Evolutionary conservation across 2,888 invertebrate species (phyloP).

Genomic region (Timema cristinae): DNA sequence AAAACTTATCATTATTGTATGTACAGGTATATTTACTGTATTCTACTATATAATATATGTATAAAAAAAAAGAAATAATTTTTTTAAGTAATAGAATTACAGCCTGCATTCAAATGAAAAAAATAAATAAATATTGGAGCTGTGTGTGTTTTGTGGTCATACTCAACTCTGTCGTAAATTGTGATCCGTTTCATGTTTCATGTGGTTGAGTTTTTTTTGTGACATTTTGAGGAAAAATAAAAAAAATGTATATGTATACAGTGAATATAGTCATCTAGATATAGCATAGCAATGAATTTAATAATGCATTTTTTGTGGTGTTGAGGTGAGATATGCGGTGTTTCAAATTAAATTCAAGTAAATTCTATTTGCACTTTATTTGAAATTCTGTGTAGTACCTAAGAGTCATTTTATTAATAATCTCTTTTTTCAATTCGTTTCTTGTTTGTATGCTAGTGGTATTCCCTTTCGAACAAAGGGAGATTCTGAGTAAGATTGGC

Average conservation of each 20-base stretch:
- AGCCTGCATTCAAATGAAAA: constrained; percentile 2
- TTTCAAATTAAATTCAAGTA: not conserved
- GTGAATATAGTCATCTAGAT: constrained; percentile 10
- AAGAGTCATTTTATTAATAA: constrained; percentile 1
- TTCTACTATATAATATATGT: not conserved
- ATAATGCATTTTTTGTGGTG: not conserved
- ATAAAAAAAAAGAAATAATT: constrained; percentile 5
- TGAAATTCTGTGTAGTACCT: constrained; percentile 7
- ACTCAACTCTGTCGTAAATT: constrained; percentile 11
- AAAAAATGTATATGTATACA: constrained; percentile 14
- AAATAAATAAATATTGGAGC: constrained; percentile 9
- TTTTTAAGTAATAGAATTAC: constrained; percentile 1
- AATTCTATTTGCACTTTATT: not conserved
- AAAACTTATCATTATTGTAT: constrained; percentile 13
- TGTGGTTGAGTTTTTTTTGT: constrained; percentile 11
- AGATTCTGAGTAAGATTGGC: not conserved
- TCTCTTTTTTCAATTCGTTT: not conserved
- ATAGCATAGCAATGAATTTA: constrained; percentile 3
- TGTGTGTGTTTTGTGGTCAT: constrained; percentile 7
- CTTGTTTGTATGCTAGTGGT: not conserved
- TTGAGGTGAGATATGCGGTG: not conserved
- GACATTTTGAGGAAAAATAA: not conserved
- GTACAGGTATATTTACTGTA: constrained; percentile 14
- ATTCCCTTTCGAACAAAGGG: not conserved
- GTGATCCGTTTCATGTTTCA: constrained; percentile 11